Evolutionary conservation across 1,140 invertebrate species (phyloP).

Genomic region (Tetramorium simillimum): DNA sequence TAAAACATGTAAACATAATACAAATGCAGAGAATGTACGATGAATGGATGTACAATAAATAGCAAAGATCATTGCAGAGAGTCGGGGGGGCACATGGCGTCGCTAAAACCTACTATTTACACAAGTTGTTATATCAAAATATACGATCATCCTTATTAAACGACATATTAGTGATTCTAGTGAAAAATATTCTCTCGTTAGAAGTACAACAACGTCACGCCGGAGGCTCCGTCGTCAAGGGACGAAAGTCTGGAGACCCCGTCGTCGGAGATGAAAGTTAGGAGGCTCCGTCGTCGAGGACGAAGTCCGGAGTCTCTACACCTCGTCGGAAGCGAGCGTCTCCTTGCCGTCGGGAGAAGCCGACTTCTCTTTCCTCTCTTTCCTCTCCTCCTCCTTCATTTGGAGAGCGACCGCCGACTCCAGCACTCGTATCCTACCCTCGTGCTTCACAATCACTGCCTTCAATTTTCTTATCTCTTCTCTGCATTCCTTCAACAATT

Average conservation of each 20-base stretch:
- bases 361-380: slow-evolving; percentile 83
- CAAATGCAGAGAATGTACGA: slow-evolving; percentile 80
- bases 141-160: slow-evolving; percentile 81
- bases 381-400: slow-evolving; percentile 83
- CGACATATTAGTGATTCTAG: slow-evolving; percentile 79
- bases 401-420: slow-evolving; percentile 87
- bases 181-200: slow-evolving; percentile 47
- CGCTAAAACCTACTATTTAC: slow-evolving; percentile 85
- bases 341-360: slow-evolving; percentile 80
- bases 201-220: slow-evolving; percentile 28
- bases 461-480: slow-evolving; percentile 96
- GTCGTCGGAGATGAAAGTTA: slow-evolving; percentile 61
- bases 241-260: slow-evolving; percentile 75
- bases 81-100: slow-evolving; percentile 79
- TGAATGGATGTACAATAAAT: slow-evolving; percentile 85
- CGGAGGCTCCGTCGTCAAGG: slow-evolving; percentile 21
- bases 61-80: slow-evolving; percentile 82
- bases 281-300: slow-evolving; percentile 14
- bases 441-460: slow-evolving; percentile 97
- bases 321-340: slow-evolving; percentile 83
- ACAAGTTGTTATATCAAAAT: slow-evolving; percentile 85
- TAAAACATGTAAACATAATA: slow-evolving; percentile 80
- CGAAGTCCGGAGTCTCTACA: slow-evolving; percentile 74
- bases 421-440: slow-evolving; percentile 93
- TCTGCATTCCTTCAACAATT: slow-evolving; percentile 92